These are phyloP conservation scores for Ceratosolen fusciceps DNA, from an alignment of 1,140 invertebrate genomes.

Conservation along the genomic window DNA sequence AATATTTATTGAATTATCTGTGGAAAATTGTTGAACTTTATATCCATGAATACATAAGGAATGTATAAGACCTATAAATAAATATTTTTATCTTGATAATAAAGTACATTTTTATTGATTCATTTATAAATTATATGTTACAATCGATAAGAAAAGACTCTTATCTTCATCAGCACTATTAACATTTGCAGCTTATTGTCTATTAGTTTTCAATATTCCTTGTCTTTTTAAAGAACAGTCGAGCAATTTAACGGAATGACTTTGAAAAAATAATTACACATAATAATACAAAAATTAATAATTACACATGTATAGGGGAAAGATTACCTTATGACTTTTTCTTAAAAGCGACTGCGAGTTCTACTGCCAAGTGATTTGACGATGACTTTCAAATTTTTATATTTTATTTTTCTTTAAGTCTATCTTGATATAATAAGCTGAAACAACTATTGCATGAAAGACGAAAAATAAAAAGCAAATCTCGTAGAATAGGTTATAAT, in stretches of 20 bases:
- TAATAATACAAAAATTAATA: too few relatives aligned
- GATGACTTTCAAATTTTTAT: neutral
- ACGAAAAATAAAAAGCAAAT: neutral
- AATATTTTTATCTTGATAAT: neutral
- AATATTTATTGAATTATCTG: too few relatives aligned
- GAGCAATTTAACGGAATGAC: slow-evolving; percentile 32
- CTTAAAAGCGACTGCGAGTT: neutral
- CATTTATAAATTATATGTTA: neutral
- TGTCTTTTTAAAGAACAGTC: neutral
- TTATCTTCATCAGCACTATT: neutral
- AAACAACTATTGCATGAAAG: neutral
- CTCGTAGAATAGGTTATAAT: neutral
- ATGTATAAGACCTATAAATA: too few relatives aligned
- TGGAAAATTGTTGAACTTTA: too few relatives aligned
- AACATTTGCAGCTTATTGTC: neutral
- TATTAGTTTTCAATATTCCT: neutral
- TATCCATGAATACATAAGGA: too few relatives aligned
- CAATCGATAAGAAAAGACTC: neutral
- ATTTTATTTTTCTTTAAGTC: neutral
- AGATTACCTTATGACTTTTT: slow-evolving; percentile 40
- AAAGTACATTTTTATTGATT: neutral
- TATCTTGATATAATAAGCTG: neutral
- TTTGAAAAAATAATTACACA: too few relatives aligned
- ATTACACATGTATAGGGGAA: neutral
- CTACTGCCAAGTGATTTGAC: neutral